Evolutionary conservation across 2,888 invertebrate species (phyloP), one percentile per base, ranked within the genome.

Genomic region (Dasypolia templi): DNA sequence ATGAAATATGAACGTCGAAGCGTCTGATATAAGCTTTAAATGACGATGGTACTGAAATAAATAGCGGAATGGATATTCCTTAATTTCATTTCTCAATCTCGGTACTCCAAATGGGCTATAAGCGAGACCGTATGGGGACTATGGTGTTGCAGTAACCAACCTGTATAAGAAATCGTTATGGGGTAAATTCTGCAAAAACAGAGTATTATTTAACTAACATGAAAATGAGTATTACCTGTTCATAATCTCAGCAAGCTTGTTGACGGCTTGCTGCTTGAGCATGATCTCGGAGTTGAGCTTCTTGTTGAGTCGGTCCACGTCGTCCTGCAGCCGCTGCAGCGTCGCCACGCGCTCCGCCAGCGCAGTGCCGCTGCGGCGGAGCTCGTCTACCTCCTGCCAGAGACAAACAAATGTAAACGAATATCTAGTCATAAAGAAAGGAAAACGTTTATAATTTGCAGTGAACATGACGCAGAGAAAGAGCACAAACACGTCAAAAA

Each of bases 241-340:
- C 98, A 99, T 98, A 79, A 99, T 98, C 95, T 99, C 99, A 9
- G 99, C 99, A 82, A 99, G 97, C 93, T 99, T 99, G 94, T 99
- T 99, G 82, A 99, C 99, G 67, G 99, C 99, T 95, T 99, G 98
- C 92, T 98, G 98, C 92, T 99, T 99, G 89, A 99, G 97, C 91
- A 99, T 95, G 91, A 98, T 98, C 95, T 99, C 99, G 35, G 98
- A 98, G 93, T 98, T 98, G 90, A 99, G 97, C 94, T 98, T 98
- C 91, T 97, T 98, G 90, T 97, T 97, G 90, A 99, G 96, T 85
- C 98, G 97, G 87, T 98, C 98, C 66, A 98, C 97, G 89, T 99
- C 99, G 79, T 98, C 98, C 86, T 97, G 97, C 90, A 97, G 96
- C 67, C 96, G 97, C 79, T 97, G 97, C 84, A 97, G 96, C 86